Percentiles rank a stretch among this genome's conserved stretches.
phyloP scores from a whole-genome alignment of 1,140 invertebrate species.

The Aphaenogaster floridana region DNA sequence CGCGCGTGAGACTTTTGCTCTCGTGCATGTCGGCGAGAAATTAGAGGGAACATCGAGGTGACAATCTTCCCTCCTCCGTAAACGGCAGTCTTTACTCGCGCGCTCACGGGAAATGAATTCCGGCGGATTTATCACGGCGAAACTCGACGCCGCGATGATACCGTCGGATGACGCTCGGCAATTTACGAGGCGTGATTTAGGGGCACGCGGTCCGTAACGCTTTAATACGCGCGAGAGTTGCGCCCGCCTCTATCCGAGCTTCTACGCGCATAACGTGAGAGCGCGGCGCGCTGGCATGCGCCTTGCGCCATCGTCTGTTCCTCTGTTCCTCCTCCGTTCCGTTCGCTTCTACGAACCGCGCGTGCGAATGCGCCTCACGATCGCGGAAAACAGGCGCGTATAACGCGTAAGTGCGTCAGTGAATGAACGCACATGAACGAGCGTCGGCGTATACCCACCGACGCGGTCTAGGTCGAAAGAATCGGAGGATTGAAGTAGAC shows the following conservation, averaged over 20 bases:
- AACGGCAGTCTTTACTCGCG: conserved; percentile 9
- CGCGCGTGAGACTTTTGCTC: conserved; percentile 14
- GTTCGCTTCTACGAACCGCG: conserved; percentile 23
- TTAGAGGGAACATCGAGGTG: conserved; percentile 22
- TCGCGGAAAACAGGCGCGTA: conserved; percentile 44
- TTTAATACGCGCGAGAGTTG: conserved; percentile 37
- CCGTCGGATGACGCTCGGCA: conserved; percentile 55
- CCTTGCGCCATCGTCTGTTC: conserved; percentile 6
- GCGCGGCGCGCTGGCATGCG: conserved; percentile 30
- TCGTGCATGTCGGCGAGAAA: conserved; percentile 12
- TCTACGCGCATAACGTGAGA: conserved; percentile 33
- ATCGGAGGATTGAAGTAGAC: neutral
- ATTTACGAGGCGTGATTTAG: conserved; percentile 78
- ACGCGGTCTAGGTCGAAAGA: neutral
- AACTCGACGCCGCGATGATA: conserved; percentile 55
- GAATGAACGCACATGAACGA: conserved; percentile 36
- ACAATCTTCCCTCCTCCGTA: conserved; percentile 35
- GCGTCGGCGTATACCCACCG: neutral
- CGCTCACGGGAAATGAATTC: conserved; percentile 65
- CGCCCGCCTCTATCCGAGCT: conserved; percentile 39
- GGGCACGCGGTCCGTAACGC: conserved; percentile 46
- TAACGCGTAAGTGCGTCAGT: conserved; percentile 36
- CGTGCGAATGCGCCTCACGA: conserved; percentile 51
- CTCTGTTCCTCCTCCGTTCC: neutral
- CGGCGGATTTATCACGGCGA: conserved; percentile 65